Evolutionary conservation across 2,113 vertebrate genomes (phyloP).

Genomic region (Neodontobutis hainanensis): DNA sequence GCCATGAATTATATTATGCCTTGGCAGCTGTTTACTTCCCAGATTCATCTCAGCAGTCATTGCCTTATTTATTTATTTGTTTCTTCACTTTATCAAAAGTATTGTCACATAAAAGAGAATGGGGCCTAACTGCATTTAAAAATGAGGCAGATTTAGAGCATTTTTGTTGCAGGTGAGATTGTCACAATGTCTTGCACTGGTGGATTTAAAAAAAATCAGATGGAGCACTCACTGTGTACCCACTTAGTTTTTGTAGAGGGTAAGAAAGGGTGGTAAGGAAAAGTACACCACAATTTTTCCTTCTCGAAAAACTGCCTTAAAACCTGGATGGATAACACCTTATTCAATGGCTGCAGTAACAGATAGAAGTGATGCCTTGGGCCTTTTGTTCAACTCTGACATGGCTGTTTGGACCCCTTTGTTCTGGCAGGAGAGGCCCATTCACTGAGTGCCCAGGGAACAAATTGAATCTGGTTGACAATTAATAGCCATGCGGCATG

Average conservation of each 20-base stretch:
- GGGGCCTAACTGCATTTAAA: constrained; percentile 46
- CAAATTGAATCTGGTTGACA: constrained; percentile 80
- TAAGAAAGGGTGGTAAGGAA: constrained; percentile 18
- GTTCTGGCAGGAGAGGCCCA: constrained; percentile 71
- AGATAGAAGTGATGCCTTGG: constrained; percentile 61
- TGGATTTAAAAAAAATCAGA: constrained; percentile 38
- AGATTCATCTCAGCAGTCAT: constrained; percentile 81
- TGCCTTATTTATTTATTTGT: constrained; percentile 80
- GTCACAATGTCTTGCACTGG: constrained; percentile 34
- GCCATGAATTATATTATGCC: constrained; percentile 81
- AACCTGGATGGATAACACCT: constrained; percentile 54
- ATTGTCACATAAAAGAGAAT: constrained; percentile 57
- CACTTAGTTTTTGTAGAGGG: constrained; percentile 30
- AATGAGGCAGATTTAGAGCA: constrained; percentile 58
- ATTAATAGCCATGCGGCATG: constrained; percentile 78
- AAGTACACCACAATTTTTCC: constrained; percentile 39
- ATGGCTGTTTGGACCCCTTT: constrained; percentile 73
- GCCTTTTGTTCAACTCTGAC: constrained; percentile 75
- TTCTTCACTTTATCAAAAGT: constrained; percentile 78
- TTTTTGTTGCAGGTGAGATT: constrained; percentile 48
- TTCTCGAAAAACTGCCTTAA: constrained; percentile 50
- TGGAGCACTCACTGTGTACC: constrained; percentile 39
- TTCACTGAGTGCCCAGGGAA: constrained; percentile 71
- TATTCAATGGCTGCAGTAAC: constrained; percentile 52
- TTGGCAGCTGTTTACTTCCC: constrained; percentile 78